Conservation (phyloP, 2,113 vertebrate species). For the Caloenas nicobarica region DNA sequence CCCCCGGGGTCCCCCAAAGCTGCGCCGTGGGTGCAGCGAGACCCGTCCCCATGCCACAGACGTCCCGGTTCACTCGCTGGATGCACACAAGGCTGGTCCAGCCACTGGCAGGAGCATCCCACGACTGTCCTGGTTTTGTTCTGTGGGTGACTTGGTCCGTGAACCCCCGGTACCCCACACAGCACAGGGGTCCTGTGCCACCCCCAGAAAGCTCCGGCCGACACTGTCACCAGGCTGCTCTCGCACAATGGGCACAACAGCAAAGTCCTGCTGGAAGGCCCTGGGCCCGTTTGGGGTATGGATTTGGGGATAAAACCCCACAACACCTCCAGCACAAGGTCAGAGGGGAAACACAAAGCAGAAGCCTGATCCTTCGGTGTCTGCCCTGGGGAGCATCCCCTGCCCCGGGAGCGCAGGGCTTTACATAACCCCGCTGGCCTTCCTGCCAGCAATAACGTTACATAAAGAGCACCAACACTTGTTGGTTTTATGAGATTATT, state of each 20-base stretch:
- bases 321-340: too few species aligned
- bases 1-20: fast-evolving
- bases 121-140: background rate
- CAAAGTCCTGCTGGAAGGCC: too few species aligned
- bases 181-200: background rate
- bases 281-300: fast-evolving
- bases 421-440: background rate
- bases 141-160: background rate
- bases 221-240: fast-evolving
- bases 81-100: background rate
- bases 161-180: background rate
- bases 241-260: fast-evolving
- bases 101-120: background rate
- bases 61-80: fast-evolving
- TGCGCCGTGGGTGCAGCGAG: fast-evolving
- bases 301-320: background rate
- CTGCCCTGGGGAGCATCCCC: background rate
- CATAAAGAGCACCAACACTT: background rate
- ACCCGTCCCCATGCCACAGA: fast-evolving
- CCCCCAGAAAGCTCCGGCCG: background rate
- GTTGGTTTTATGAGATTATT: background rate
- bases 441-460: background rate
- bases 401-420: background rate
- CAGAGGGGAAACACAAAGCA: background rate
- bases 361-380: background rate